Base-by-base conservation (phyloP, 1,140 invertebrate species). In the Littorina saxatilis region DNA sequence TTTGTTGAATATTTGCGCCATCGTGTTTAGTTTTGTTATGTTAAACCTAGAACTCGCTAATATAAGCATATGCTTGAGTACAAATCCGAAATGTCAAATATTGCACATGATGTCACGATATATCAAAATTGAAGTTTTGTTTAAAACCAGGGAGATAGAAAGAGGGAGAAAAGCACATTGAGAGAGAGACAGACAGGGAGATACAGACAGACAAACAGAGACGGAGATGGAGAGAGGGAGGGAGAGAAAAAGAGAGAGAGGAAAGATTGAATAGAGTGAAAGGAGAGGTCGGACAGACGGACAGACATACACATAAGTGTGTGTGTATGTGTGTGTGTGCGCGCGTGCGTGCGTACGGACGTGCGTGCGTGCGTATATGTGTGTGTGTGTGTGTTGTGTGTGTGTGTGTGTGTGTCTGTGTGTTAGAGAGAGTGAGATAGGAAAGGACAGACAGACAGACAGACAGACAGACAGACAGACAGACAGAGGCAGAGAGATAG, bases 321-420 rank as follows among this genome's bases (percentile, higher is more conserved):
- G 58, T 63, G 58, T 63, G 58, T 63, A 23, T 63, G 58, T 63
- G 58, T 63, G 58, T 63, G 58, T 63, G 58, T 63, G 58, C n/a
- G 58, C n/a, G 58, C n/a, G 58, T 63, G 58, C n/a, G 58, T 63
- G 58, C n/a, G 58, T 63, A 23, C n/a, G 58, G 7, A 23, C n/a
- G 58, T 63, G 23, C n/a, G 58, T 32, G 23, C 7, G 58, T n/a
- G 58, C 7, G 29, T 32, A 23, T n/a, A 23, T 23, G 58, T n/a
- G 58, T 23, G 58, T 47, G 43, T 47, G 17, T 47, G 17, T 47
- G 43, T 9, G 7, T 47, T 47, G 43, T 47, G 43, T 47, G 43
- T 47, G 43, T 47, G 43, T 47, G 43, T 47, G 43, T 47, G 43
- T 47, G 43, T 47, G 43, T 47, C 7, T 47, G 43, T 47, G 43